These are phyloP conservation scores for Trichosurus vulpecula DNA, from an alignment of 2,797 vertebrate genomes.

Conservation along the genomic window DNA sequence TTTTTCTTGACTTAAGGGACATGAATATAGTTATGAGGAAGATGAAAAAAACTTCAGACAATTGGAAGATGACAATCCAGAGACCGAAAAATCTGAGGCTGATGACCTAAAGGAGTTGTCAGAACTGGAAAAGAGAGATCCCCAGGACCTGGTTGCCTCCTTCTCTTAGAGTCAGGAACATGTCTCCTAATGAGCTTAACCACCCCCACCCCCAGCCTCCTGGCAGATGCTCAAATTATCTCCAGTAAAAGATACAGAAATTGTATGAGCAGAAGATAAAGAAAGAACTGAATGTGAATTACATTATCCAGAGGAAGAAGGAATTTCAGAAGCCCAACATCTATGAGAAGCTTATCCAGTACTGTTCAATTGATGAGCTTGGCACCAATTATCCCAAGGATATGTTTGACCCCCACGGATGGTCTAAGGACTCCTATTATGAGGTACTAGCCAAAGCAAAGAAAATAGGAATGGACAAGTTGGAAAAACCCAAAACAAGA, in stretches of 20 bases:
- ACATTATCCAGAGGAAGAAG: constrained; percentile 97
- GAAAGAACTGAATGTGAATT: constrained; percentile 97
- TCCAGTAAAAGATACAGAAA: constrained; percentile 96
- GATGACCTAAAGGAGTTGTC: constrained; percentile 97
- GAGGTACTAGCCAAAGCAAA: constrained; percentile 97
- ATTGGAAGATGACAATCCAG: constrained; percentile 98
- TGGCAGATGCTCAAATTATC: constrained; percentile 92
- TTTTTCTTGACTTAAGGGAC: constrained; percentile 86
- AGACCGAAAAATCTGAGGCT: constrained; percentile 93
- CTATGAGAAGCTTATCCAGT: constrained; percentile 98
- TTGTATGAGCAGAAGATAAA: constrained; percentile 94
- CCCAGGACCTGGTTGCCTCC: constrained; percentile 95
- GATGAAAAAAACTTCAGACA: constrained; percentile 93
- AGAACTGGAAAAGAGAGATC: constrained; percentile 92
- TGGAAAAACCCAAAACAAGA: constrained; percentile 97
- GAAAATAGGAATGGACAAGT: constrained; percentile 98
- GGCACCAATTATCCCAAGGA: constrained; percentile 99
- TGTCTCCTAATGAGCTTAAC: constrained; percentile 96
- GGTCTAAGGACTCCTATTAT: constrained; percentile 98
- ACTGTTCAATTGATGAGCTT: constrained; percentile 95
- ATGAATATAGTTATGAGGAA: constrained; percentile 89
- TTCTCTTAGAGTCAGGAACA: constrained; percentile 97
- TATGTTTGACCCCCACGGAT: constrained; percentile 98
- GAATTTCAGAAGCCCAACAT: constrained; percentile 98
- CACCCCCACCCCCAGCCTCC: constrained; percentile 89